Evolutionary conservation across 2,113 vertebrate genomes (phyloP).

Genomic region (Daubentonia madagascariensis): DNA sequence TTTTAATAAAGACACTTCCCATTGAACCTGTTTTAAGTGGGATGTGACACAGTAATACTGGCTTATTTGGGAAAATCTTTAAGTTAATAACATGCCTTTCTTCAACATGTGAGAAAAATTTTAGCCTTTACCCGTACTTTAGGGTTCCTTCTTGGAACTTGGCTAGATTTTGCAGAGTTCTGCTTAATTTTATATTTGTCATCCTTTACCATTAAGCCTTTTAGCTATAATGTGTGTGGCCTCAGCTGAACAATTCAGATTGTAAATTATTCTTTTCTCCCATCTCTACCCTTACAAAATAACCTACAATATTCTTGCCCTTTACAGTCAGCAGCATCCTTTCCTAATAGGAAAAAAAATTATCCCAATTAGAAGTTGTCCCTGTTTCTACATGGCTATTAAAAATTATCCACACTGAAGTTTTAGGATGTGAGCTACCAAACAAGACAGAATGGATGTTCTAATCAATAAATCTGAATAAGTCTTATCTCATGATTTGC

Average conservation of each 20-base stretch:
- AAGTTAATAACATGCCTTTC: not conserved
- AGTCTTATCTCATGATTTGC: not conserved
- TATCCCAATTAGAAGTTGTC: slow-evolving; percentile 61
- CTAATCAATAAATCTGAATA: not conserved
- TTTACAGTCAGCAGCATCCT: not conserved
- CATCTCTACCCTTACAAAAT: not conserved
- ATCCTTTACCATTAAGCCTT: not conserved
- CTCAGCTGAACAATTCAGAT: not conserved
- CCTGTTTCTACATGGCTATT: slow-evolving; percentile 64
- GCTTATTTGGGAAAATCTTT: not conserved
- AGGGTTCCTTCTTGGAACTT: not conserved
- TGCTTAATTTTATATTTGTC: not conserved
- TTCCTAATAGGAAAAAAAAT: slow-evolving; percentile 61
- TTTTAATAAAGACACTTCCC: not conserved
- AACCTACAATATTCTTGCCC: not conserved
- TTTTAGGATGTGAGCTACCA: slow-evolving; percentile 54
- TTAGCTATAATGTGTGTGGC: not conserved
- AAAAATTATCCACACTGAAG: slow-evolving; percentile 66
- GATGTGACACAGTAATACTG: not conserved
- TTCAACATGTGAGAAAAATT: not conserved
- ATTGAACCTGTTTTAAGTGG: not conserved
- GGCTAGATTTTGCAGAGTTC: not conserved
- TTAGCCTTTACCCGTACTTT: not conserved
- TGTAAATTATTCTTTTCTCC: not conserved
- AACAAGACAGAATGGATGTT: slow-evolving; percentile 57